Base-by-base conservation (phyloP, 2,113 vertebrate genomes). In the Tupaia chinensis region DNA sequence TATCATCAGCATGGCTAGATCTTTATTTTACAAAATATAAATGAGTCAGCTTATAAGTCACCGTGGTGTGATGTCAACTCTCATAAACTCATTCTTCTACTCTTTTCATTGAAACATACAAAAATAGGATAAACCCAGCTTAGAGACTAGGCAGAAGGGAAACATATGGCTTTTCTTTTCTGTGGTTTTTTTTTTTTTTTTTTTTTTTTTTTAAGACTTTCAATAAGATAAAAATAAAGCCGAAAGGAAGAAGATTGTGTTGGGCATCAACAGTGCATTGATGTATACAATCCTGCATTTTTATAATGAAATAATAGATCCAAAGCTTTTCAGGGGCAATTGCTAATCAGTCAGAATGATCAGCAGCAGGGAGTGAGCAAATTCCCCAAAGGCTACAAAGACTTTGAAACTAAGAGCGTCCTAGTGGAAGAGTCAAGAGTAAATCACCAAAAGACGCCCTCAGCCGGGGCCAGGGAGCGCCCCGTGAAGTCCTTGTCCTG, bases 11-110 rank as follows among this genome's bases (percentile, higher is more conserved):
- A 53, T 79, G 3, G 9, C 60, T 63, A 58, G 11, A 56, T 44
- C 7, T 88, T 91, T 77, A 20, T 90, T 82, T 79, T 70, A 20
- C 13, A 53, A 93, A 91, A 80, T 70, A 27, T 44, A 83, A 92
- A 53, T 60, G 27, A 66, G 10, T 34, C 14, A 69, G 27, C 0
- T 94, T 92, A 69, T 63, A 92, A 61, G 60, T 85, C 4, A 79
- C 10, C 66, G 13, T 87, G n/a, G 1, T 80, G 29, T 32, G 22
- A 53, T 56, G 23, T 19, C 14, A 58, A 56, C 27, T 72, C 10
- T 11, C 15, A 66, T 29, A 44, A 15, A 83, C 17, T 68, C 25
- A 76, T 27, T 89, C 10, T 58, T 83, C 9, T 91, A 0, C 11
- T 85, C 25, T 76, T 87, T 91, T 69, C 6, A 25, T 89, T 74